Conservation (phyloP, 23 tunicate species). For the Halocynthia aurantium region DNA sequence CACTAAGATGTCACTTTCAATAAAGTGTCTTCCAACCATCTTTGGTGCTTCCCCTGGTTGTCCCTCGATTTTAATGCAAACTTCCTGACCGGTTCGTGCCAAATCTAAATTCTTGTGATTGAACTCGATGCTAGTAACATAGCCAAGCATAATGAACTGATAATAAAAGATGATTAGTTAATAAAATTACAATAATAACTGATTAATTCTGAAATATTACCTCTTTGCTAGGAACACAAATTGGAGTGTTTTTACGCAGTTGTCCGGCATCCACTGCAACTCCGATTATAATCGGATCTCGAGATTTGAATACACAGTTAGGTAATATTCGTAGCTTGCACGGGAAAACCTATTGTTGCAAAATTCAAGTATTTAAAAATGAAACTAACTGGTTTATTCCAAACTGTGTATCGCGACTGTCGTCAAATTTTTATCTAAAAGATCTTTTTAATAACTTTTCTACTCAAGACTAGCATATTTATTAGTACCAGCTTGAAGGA, state of each 20-base stretch:
- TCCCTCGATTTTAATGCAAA: slow-evolving; percentile 93
- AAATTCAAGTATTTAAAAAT: neutral
- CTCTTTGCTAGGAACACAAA: slow-evolving; percentile 44
- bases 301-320: slow-evolving; percentile 80
- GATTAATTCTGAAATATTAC: neutral
- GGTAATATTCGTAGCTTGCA: slow-evolving; percentile 74
- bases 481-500: no score
- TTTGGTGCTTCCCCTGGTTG: slow-evolving; percentile 93
- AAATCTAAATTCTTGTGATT: slow-evolving; percentile 81
- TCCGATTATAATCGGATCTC: slow-evolving; percentile 92
- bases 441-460: no score
- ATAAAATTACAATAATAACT: neutral
- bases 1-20: slow-evolving; percentile 45
- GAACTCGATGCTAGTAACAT: slow-evolving; percentile 68
- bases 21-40: slow-evolving; percentile 97
- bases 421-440: no score
- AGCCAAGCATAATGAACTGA: slow-evolving; percentile 47
- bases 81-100: slow-evolving; percentile 79
- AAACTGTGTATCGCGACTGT: no score
- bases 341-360: slow-evolving; percentile 40
- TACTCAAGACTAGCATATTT: no score
- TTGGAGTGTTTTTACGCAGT: slow-evolving; percentile 65
- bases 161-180: neutral
- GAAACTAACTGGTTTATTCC: no score
- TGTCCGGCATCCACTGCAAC: slow-evolving; percentile 87